Conservation (phyloP, 35 echinoderm and acorn worm genomes). For the Antedon bifida region DNA sequence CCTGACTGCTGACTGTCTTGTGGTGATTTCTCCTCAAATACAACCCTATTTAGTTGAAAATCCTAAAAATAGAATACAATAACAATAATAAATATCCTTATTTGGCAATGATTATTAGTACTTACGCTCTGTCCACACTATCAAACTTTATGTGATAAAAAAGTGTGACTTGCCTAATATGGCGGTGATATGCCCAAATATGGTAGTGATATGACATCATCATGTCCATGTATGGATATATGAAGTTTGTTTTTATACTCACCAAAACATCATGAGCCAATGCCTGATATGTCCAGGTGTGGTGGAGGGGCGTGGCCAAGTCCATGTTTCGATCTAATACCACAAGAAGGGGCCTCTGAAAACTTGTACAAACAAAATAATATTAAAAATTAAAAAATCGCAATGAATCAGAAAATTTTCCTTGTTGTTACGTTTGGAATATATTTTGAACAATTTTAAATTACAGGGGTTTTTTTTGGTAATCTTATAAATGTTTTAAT, state of each 20-base stretch:
- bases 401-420: not conserved
- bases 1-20: slow-evolving; percentile 49
- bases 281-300: slow-evolving; percentile 96
- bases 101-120: too few species aligned
- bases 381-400: not conserved
- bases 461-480: too few species aligned
- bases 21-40: slow-evolving; percentile 68
- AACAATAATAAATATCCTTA: too few species aligned
- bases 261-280: slow-evolving; percentile 84
- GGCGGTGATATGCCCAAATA: too few species aligned
- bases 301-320: slow-evolving; percentile 75
- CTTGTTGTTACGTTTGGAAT: too few species aligned
- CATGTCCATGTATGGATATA: too few species aligned
- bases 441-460: too few species aligned
- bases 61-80: slow-evolving; percentile 37
- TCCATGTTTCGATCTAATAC: slow-evolving; percentile 69
- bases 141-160: too few species aligned
- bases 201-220: too few species aligned
- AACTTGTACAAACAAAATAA: slow-evolving; percentile 30
- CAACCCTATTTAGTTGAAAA: slow-evolving; percentile 74
- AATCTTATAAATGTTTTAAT: too few species aligned
- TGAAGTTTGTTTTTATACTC: slow-evolving; percentile 3
- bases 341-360: slow-evolving; percentile 73
- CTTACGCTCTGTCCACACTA: too few species aligned
- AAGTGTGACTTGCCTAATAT: too few species aligned